Conservation (phyloP, 2,888 invertebrate genomes). For the Drosophila kokeensis region DNA sequence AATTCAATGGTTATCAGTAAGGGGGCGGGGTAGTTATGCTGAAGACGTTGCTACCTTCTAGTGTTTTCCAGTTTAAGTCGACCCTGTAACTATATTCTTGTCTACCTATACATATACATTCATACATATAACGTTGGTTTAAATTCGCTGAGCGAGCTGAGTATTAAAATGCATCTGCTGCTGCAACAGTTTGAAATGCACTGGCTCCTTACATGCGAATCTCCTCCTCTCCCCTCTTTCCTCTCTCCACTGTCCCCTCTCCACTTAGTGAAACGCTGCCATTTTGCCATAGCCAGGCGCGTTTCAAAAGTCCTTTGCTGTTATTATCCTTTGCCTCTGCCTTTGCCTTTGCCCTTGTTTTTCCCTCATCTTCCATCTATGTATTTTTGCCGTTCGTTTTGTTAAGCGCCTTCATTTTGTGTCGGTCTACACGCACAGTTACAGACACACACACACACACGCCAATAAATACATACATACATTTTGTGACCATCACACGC, state of each 20-base stretch:
- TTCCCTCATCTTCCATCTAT: slow-evolving; percentile 31
- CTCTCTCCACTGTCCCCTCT: not conserved
- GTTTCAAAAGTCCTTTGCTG: slow-evolving; percentile 37
- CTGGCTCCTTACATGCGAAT: slow-evolving; percentile 24
- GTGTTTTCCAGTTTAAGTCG: slow-evolving; percentile 62
- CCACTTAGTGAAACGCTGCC: slow-evolving; percentile 49
- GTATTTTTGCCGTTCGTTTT: slow-evolving; percentile 68
- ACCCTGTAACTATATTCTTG: slow-evolving; percentile 66
- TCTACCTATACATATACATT: slow-evolving; percentile 42
- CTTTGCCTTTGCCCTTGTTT: slow-evolving; percentile 3
- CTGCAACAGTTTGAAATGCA: slow-evolving; percentile 47
- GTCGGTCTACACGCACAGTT: slow-evolving; percentile 69
- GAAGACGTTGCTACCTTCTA: slow-evolving; percentile 49
- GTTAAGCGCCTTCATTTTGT: slow-evolving; percentile 83
- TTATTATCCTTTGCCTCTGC: slow-evolving; percentile 24
- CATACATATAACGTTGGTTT: slow-evolving; percentile 43
- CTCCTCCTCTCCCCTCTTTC: slow-evolving; percentile 1
- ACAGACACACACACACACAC: slow-evolving; percentile 51
- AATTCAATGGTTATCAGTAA: slow-evolving; percentile 82
- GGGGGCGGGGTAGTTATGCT: slow-evolving; percentile 4
- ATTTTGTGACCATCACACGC: slow-evolving; percentile 35
- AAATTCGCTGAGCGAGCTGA: slow-evolving; percentile 49
- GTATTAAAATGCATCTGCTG: slow-evolving; percentile 60
- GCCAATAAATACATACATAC: slow-evolving; percentile 42
- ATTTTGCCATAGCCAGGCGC: slow-evolving; percentile 79